Evolutionary conservation across 2,888 invertebrate genomes (phyloP).

Genomic region (Myopa testacea): DNA sequence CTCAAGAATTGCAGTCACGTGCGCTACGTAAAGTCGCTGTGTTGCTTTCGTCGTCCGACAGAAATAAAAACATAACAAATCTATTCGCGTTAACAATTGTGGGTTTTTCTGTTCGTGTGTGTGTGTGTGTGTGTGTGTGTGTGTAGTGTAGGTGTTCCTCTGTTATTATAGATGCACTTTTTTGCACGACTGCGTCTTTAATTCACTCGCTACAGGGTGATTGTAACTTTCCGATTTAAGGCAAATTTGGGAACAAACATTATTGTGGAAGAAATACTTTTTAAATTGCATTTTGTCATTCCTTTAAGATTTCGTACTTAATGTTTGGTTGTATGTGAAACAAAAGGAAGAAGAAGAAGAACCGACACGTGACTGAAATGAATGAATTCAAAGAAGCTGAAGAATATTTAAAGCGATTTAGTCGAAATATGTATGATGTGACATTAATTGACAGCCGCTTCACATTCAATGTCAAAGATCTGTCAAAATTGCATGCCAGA

Average conservation of each 20-base stretch:
- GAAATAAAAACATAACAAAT: not conserved
- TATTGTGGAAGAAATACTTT: no score
- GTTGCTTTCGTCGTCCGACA: conserved; percentile 10
- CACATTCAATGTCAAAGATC: not conserved
- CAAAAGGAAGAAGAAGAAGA: not conserved
- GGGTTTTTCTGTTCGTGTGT: not conserved
- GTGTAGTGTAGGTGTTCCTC: no score
- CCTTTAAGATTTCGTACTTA: no score
- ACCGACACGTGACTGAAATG: not conserved
- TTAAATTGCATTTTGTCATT: no score
- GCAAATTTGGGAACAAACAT: no score
- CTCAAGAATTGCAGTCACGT: conserved; percentile 40
- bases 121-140: not conserved
- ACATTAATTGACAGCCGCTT: not conserved
- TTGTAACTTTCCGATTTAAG: no score
- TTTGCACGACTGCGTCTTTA: no score
- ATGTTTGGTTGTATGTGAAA: not conserved
- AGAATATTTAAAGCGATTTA: no score
- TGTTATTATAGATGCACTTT: no score
- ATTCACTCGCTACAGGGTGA: no score
- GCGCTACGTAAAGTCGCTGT: conserved; percentile 17
- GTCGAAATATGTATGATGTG: not conserved
- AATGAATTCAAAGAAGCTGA: no score
- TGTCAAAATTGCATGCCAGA: not conserved
- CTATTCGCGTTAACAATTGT: not conserved